phyloP scores from a whole-genome alignment of 1,140 invertebrate species.

The Nasonia longicornis region DNA sequence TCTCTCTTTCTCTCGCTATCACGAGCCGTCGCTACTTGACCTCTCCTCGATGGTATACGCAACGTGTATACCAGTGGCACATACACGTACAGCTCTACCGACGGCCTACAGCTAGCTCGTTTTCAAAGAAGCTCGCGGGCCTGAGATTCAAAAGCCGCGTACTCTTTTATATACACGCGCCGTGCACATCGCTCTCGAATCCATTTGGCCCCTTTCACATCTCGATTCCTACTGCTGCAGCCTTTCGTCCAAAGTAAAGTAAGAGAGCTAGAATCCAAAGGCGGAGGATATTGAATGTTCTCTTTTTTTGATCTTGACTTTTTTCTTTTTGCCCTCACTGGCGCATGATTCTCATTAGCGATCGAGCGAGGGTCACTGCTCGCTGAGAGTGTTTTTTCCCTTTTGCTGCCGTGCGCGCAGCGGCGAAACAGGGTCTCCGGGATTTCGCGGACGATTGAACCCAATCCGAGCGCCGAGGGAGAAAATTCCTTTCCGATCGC shows the following conservation, averaged over 20 bases:
- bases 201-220: slow-evolving; percentile 26
- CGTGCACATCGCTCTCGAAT: slow-evolving; percentile 19
- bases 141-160: slow-evolving; percentile 28
- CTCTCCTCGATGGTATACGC: not conserved
- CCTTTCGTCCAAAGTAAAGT: slow-evolving; percentile 23
- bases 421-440: slow-evolving; percentile 24
- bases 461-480: slow-evolving; percentile 4
- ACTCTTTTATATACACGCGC: slow-evolving; percentile 17
- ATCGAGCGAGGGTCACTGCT: not conserved
- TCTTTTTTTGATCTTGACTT: slow-evolving; percentile 15
- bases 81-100: not conserved
- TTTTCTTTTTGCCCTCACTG: slow-evolving; percentile 18
- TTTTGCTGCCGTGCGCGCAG: not conserved
- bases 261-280: not conserved
- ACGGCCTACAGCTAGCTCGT: not conserved
- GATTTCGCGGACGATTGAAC: slow-evolving; percentile 38
- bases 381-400: not conserved
- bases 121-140: slow-evolving; percentile 29
- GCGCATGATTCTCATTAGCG: slow-evolving; percentile 37
- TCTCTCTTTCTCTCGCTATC: not conserved
- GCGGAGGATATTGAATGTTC: slow-evolving; percentile 36
- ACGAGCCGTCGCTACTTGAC: slow-evolving; percentile 17
- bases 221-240: slow-evolving; percentile 4
- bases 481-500: slow-evolving; percentile 36
- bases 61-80: not conserved